A percentile compares a stretch with the other conserved stretches of the same genome.
Conservation (phyloP, 2,888 invertebrate genomes). For the Geophilus truncorum region DNA sequence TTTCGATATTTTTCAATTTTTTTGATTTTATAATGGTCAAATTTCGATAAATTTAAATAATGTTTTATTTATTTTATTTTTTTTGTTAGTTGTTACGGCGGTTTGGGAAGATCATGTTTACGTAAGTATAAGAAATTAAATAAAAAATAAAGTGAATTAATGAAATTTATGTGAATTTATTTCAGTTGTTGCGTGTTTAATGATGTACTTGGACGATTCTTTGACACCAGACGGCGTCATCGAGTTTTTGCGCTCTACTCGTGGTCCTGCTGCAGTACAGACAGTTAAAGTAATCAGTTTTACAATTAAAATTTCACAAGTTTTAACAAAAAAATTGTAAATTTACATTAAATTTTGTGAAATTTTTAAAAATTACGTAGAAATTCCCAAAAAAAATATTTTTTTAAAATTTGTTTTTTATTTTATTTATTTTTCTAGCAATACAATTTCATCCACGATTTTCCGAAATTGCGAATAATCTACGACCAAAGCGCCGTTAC, state of each 20-base stretch:
- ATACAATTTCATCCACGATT: conserved; percentile 33
- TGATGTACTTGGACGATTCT: conserved; percentile 20
- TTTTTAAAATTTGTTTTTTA: too few species aligned
- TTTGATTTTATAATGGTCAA: background rate
- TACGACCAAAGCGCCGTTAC: background rate
- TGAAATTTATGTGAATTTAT: background rate
- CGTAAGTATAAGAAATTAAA: background rate
- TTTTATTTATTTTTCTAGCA: conserved; percentile 29
- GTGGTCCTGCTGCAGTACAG: conserved; percentile 32
- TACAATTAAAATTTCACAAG: too few species aligned
- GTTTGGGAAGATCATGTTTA: conserved; percentile 33
- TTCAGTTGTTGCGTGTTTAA: conserved; percentile 32
- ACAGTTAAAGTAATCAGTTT: conserved; percentile 32
- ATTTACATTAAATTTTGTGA: too few species aligned
- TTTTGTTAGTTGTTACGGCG: conserved; percentile 32
- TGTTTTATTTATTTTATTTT: too few species aligned
- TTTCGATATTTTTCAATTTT: too few species aligned
- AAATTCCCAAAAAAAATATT: too few species aligned
- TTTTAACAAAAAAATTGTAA: too few species aligned
- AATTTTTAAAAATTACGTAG: too few species aligned
- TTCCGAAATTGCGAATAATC: background rate
- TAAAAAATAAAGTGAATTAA: background rate
- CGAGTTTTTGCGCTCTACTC: background rate
- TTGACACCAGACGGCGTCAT: background rate
- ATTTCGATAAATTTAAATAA: too few species aligned